Conservation (phyloP, 1,140 invertebrate genomes). For the Aphelenchoides avenae region DNA sequence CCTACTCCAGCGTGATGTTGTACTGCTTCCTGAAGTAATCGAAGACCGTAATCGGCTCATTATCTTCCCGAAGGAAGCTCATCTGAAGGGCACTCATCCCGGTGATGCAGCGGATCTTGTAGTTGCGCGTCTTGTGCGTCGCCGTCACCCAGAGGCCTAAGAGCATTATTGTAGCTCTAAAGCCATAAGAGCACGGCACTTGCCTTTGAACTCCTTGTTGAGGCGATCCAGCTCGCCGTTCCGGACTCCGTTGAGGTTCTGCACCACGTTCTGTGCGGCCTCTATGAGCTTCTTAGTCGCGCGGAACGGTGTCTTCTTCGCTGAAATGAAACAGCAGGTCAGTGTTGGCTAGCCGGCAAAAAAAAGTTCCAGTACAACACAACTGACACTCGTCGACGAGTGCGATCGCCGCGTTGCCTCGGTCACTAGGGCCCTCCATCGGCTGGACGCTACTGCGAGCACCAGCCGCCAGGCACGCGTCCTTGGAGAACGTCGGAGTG, state of each 20-base stretch:
- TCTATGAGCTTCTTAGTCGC: neutral
- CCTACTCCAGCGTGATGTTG: constrained; percentile 2
- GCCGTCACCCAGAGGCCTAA: constrained; percentile 13
- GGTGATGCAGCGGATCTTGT: neutral
- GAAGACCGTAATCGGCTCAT: neutral
- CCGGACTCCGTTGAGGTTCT: neutral
- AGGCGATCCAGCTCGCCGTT: constrained; percentile 1
- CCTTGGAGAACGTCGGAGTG: constrained; percentile 10
- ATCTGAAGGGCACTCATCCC: constrained; percentile 8
- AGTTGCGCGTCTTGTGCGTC: neutral
- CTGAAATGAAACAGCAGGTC: neutral
- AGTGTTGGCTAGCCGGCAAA: neutral
- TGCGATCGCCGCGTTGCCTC: neutral
- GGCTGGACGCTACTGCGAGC: constrained; percentile 15
- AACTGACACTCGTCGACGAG: constrained; percentile 17
- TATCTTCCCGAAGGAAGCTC: constrained; percentile 5
- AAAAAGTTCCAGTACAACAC: neutral
- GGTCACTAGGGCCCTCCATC: constrained; percentile 7
- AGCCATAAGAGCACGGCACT: neutral
- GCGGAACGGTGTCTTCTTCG: constrained; percentile 28
- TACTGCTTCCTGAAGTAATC: constrained; percentile 17
- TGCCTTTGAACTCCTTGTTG: constrained; percentile 2
- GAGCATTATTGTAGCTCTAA: constrained; percentile 1
- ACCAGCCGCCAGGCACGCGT: constrained; percentile 24
- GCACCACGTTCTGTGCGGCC: constrained; percentile 1